These are phyloP conservation scores for Frankliniella fusca DNA, from an alignment of 2,888 invertebrate species.

Conservation along the genomic window DNA sequence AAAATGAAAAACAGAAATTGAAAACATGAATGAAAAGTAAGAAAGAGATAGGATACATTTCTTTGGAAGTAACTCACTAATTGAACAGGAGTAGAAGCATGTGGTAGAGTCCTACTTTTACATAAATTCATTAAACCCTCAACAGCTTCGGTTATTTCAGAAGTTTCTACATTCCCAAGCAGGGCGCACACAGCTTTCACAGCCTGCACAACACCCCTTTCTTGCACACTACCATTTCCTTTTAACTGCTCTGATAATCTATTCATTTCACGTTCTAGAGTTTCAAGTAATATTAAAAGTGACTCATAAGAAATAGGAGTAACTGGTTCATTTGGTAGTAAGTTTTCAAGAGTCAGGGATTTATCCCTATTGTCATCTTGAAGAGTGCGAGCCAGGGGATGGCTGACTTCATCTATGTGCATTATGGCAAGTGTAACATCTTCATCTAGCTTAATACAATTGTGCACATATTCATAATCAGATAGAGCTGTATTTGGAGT, in stretches of 20 bases:
- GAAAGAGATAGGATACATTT: background rate
- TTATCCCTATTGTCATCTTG: slow-evolving; percentile 75
- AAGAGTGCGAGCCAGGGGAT: slow-evolving; percentile 71
- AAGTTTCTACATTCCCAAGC: slow-evolving; percentile 82
- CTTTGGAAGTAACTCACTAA: background rate
- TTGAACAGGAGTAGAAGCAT: background rate
- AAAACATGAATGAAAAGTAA: slow-evolving; percentile 29
- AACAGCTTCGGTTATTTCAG: slow-evolving; percentile 76
- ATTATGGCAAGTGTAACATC: slow-evolving; percentile 66
- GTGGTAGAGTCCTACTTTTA: background rate
- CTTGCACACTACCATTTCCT: slow-evolving; percentile 52
- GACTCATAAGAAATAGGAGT: slow-evolving; percentile 76
- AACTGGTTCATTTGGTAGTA: slow-evolving; percentile 70
- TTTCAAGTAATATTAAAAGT: slow-evolving; percentile 81
- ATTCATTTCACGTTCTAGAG: slow-evolving; percentile 74
- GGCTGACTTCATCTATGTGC: slow-evolving; percentile 58
- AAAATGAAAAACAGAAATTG: slow-evolving; percentile 32
- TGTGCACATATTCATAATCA: slow-evolving; percentile 90
- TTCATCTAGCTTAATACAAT: slow-evolving; percentile 86
- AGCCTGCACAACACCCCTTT: slow-evolving; percentile 77
- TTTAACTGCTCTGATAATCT: slow-evolving; percentile 59
- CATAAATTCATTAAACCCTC: slow-evolving; percentile 45
- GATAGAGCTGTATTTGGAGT: slow-evolving; percentile 76
- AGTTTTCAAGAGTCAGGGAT: slow-evolving; percentile 70
- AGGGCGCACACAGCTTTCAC: slow-evolving; percentile 89